These are phyloP conservation scores for Omphaloscelis lunosa DNA, from an alignment of 2,888 invertebrate genomes.

Conservation along the genomic window DNA sequence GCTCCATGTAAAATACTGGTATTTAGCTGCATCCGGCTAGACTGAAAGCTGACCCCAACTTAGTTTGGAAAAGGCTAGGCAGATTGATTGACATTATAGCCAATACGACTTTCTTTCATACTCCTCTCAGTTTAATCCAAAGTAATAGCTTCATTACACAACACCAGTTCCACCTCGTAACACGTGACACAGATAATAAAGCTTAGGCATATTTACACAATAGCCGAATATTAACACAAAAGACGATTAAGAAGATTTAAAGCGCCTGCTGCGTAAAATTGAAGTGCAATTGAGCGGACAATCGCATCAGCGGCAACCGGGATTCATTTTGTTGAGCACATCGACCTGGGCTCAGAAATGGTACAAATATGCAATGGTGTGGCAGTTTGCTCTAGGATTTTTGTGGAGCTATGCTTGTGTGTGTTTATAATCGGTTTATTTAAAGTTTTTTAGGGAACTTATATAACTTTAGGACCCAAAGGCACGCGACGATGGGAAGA, in stretches of 20 bases:
- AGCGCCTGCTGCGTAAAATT: slow-evolving; percentile 57
- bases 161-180: not conserved
- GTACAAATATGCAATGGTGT: slow-evolving; percentile 44
- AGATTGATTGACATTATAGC: too few species aligned
- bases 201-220: slow-evolving; percentile 34
- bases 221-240: slow-evolving; percentile 49
- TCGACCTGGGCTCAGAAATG: slow-evolving; percentile 37
- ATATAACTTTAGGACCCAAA: too few species aligned
- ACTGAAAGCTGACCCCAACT: too few species aligned
- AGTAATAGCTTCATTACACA: slow-evolving; percentile 1
- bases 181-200: not conserved
- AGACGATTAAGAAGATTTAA: slow-evolving; percentile 57
- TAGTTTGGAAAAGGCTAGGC: too few species aligned
- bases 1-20: too few species aligned
- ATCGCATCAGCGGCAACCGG: slow-evolving; percentile 59
- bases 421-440: not conserved
- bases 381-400: slow-evolving; percentile 14
- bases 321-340: slow-evolving; percentile 61
- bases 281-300: slow-evolving; percentile 64
- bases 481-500: too few species aligned
- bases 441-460: not conserved
- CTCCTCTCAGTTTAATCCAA: not conserved
- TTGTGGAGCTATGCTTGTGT: not conserved
- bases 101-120: not conserved
- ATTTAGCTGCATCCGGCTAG: too few species aligned